These are phyloP conservation scores for Drosophila bocki DNA, from an alignment of 1,140 invertebrate genomes.

Conservation along the genomic window DNA sequence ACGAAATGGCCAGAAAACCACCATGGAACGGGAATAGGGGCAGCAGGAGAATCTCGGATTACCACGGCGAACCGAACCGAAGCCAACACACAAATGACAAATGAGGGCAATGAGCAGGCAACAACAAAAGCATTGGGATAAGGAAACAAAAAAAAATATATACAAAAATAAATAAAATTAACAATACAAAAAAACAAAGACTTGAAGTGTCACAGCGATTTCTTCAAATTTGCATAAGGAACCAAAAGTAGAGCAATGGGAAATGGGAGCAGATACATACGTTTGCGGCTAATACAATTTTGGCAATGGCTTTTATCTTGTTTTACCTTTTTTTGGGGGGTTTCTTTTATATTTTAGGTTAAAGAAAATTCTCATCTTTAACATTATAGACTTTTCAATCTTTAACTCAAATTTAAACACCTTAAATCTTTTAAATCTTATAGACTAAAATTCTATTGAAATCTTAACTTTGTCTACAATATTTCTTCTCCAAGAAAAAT, in stretches of 20 bases:
- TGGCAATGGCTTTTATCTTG: background rate
- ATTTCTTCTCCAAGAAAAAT: background rate
- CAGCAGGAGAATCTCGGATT: slow-evolving; percentile 33
- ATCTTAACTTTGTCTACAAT: slow-evolving; percentile 1
- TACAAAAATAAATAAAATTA: slow-evolving; percentile 40
- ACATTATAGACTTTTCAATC: background rate
- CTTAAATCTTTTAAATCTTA: background rate
- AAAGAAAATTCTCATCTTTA: background rate
- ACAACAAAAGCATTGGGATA: slow-evolving; percentile 26
- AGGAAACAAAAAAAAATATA: slow-evolving; percentile 35
- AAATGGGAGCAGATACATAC: slow-evolving; percentile 43
- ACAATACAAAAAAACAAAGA: slow-evolving; percentile 8
- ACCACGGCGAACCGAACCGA: slow-evolving; percentile 31
- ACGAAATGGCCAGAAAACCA: slow-evolving; percentile 40
- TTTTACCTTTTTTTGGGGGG: no score
- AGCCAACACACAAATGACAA: slow-evolving; percentile 68
- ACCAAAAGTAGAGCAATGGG: slow-evolving; percentile 28
- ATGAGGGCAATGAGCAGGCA: slow-evolving; percentile 62
- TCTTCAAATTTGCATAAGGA: slow-evolving; percentile 35
- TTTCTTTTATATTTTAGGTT: no score
- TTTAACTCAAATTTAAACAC: background rate
- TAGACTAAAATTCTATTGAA: background rate
- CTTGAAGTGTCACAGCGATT: slow-evolving; percentile 59
- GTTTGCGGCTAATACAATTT: slow-evolving; percentile 11
- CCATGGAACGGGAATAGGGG: slow-evolving; percentile 1